Base-by-base conservation (phyloP, 2,113 vertebrate genomes). In the Tachuris rubrigastra region DNA sequence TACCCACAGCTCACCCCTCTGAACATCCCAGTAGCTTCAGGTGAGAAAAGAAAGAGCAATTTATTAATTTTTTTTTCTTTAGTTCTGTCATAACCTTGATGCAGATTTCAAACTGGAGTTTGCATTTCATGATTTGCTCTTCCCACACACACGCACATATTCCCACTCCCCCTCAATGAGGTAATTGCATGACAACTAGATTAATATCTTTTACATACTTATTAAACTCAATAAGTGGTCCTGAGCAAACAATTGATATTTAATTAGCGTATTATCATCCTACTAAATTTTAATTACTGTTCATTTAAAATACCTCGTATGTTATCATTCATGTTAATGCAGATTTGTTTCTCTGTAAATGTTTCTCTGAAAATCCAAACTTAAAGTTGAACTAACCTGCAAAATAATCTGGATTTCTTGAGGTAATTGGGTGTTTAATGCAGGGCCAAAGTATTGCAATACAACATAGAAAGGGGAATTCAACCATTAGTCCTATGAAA, bases 201-300 rank as follows among this genome's bases (percentile, higher is more conserved):
- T 98, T 97, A 98, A 96, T 97, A 97, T 97, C 93, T 95, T 97
- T 97, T 91, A 96, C 95, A 93, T 97, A 96, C 95, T 97, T 97
- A 97, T 97, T 97, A 97, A 97, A 95, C 90, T 97, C 95, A 95
- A 95, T 97, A 96, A 97, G 93, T 95, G 87, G 93, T 95, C 86
- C 96, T 97, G 95, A 42, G 67, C 94, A 97, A 98, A 97, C 96
- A 97, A 97, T 97, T 96, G 90, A 91, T 98, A 98, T 97, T 98
- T 97, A 98, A 97, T 98, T 98, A 97, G 93, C 68, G 3, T 97
- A 97, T 97, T 97, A 97, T 97, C 96, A 97, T 92, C 91, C 96
- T 89, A 96, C 96, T 97, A 97, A 95, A 95, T 97, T 97, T 98
- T 97, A 97, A 98, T 97, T 97, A 97, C 96, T 97, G 65, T 95